phyloP scores from a whole-genome alignment of 2,113 vertebrate species.

The Fregetta grallaria region DNA sequence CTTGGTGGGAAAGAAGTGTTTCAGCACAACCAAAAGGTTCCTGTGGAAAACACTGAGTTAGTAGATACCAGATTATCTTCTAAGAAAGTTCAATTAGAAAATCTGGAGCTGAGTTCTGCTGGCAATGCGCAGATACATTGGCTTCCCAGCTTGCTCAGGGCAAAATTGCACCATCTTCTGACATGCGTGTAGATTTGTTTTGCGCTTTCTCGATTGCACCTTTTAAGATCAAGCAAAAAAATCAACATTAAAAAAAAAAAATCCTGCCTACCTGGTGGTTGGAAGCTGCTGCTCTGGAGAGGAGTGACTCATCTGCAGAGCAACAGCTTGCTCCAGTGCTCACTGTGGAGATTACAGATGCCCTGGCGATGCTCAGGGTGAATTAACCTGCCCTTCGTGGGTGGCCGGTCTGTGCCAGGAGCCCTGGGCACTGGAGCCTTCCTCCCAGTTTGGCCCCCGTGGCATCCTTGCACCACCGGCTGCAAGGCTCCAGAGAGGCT shows the following conservation, averaged over 20 bases:
- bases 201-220: not conserved
- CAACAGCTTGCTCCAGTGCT: not conserved
- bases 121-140: not conserved
- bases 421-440: not conserved
- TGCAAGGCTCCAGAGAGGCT: not conserved
- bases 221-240: not conserved
- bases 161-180: accelerated
- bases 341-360: not conserved
- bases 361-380: not conserved
- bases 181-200: accelerated
- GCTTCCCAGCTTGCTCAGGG: not conserved
- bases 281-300: not conserved
- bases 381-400: not conserved
- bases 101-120: not conserved
- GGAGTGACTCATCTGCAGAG: not conserved
- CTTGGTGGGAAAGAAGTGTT: not conserved
- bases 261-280: not conserved
- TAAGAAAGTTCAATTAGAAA: not conserved
- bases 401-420: not conserved
- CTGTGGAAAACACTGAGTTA: not conserved
- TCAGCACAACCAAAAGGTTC: not conserved
- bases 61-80: not conserved
- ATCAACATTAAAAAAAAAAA: not conserved
- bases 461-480: accelerated
- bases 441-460: not conserved